These are phyloP conservation scores for Gari tellinella DNA, from an alignment of 2,888 invertebrate genomes.

Conservation along the genomic window DNA sequence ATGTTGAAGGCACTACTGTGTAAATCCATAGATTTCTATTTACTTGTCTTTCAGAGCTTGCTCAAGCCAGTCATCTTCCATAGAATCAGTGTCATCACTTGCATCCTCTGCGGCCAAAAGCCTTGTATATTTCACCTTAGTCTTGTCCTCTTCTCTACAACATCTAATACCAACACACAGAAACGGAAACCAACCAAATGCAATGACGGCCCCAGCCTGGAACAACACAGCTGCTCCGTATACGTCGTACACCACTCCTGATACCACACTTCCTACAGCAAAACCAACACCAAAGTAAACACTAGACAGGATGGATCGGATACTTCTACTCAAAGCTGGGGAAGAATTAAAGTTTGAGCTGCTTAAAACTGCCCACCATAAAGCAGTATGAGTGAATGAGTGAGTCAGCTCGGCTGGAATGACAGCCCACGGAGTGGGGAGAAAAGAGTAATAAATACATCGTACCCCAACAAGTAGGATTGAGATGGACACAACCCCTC, in stretches of 20 bases:
- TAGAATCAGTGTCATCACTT: conserved; percentile 60
- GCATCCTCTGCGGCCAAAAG: conserved; percentile 74
- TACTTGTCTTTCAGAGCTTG: conserved; percentile 75
- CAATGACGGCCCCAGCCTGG: conserved; percentile 71
- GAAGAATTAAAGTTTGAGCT: conserved; percentile 75
- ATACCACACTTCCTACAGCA: conserved; percentile 73
- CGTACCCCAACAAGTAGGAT: conserved; percentile 70
- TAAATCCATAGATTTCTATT: not conserved
- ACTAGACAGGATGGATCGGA: conserved; percentile 76
- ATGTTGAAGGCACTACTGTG: too few species aligned
- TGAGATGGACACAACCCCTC: conserved; percentile 72
- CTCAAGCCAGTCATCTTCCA: conserved; percentile 80
- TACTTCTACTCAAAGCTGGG: conserved; percentile 77
- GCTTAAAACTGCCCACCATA: conserved; percentile 79
- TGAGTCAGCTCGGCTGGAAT: conserved; percentile 75
- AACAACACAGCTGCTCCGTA: conserved; percentile 74
- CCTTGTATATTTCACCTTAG: conserved; percentile 72
- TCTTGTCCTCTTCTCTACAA: conserved; percentile 69
- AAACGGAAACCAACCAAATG: conserved; percentile 72
- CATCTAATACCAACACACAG: conserved; percentile 68
- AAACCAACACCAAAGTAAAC: conserved; percentile 81
- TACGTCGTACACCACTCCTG: conserved; percentile 76
- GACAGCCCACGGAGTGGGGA: conserved; percentile 78
- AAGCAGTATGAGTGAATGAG: conserved; percentile 78
- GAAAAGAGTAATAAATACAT: conserved; percentile 77